Conservation (phyloP, 2,113 vertebrate genomes). For the Rhinichthys klamathensis region DNA sequence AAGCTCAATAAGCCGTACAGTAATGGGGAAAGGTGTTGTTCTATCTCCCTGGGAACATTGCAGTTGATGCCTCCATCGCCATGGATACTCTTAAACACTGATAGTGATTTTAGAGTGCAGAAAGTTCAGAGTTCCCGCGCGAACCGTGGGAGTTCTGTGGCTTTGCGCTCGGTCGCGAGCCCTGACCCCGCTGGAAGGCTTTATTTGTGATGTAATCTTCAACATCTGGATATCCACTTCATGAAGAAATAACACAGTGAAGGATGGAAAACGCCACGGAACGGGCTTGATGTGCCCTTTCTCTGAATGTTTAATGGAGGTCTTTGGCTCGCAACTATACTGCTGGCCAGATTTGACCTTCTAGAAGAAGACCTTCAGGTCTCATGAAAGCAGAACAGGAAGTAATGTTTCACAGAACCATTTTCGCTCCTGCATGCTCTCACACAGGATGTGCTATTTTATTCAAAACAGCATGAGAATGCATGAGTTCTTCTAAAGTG, state of each 20-base stretch:
- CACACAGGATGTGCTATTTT: conserved; percentile 13
- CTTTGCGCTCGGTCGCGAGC: conserved; percentile 26
- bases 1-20: conserved; percentile 54
- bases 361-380: conserved; percentile 32
- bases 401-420: conserved; percentile 34
- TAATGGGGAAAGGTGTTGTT: conserved; percentile 44
- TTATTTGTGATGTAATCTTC: conserved; percentile 48
- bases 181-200: conserved; percentile 39
- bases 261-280: conserved; percentile 35
- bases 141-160: conserved; percentile 54
- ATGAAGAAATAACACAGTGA: conserved; percentile 32
- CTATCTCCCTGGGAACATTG: conserved; percentile 54
- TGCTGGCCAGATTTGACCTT: conserved; percentile 52
- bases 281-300: conserved; percentile 54
- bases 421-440: conserved; percentile 10
- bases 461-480: not conserved
- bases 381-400: conserved; percentile 48
- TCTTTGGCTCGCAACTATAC: conserved; percentile 50
- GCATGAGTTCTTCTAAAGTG: not conserved
- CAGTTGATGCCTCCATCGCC: conserved; percentile 36
- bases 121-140: conserved; percentile 47
- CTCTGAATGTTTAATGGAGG: conserved; percentile 59
- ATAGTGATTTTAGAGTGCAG: conserved; percentile 64
- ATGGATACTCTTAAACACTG: conserved; percentile 43
- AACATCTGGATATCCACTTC: conserved; percentile 59